Base-by-base conservation (phyloP, 2,797 vertebrate species). In the Enteromius unitaeniatus region DNA sequence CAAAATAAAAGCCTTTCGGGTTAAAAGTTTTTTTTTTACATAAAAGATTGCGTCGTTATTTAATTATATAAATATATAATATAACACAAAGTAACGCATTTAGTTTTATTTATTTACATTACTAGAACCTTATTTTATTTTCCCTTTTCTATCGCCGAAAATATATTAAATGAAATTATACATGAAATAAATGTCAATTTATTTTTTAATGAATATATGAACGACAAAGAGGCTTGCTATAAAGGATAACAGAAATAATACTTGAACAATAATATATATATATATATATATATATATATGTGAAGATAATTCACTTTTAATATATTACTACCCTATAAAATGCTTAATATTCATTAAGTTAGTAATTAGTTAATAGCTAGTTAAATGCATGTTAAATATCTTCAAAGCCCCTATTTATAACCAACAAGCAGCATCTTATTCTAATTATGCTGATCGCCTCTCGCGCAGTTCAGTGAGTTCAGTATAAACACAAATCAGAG, bases 1-100 rank as follows among this genome's bases (percentile, higher is more conserved):
- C 76, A 84, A 72, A 84, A 78, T 84, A 79, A 85, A 26, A 69
- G 55, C 3, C 51, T 10, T 37, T 65, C 1, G n/a, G 5, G 42
- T 45, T 45, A 28, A 42, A 3, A 42, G 23, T 4, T 23, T 40
- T 34, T 23, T 28, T 31, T 42, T n/a, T 14, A 37, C 9, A 58
- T 76, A 40, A 40, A 76, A 40, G 1, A 40, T 62, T 13, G 2
- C 1, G 37, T 34, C 2, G 19, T 60, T 40, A 55, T 55, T 28
- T 23, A 37, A 58, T 40, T 9, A 37, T 58, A 9, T 55, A 37
- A 37, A 37, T n/a, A 37, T 4, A 58, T 7, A 13, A 15, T 15
- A 15, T 10, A 49, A 26, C 3, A 49, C 3, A 49, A 49, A 51
- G 49, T 51, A 70, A 15, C 3, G 5, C 0, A 10, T 19, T n/a